Base-by-base conservation (phyloP, 2,888 invertebrate genomes). In the Drosophila paucipuncta region DNA sequence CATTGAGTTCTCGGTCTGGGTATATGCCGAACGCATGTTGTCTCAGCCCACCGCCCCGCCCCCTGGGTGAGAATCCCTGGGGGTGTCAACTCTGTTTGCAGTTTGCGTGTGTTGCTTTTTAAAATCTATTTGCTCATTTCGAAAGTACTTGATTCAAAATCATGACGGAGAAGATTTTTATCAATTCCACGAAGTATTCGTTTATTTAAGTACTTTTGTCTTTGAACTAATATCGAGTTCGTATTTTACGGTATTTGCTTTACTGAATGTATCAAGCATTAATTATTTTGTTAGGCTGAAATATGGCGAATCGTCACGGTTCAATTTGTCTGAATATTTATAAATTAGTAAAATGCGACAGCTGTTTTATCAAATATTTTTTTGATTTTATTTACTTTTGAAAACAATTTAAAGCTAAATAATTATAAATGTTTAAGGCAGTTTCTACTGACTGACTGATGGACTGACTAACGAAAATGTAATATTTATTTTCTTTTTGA, bases 91-190 rank as follows among this genome's bases (percentile, higher is more conserved):
- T 41, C 25, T 61, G 73, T 73, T 60, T 63, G 59, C 39, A 30
- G 25, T 25, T 61, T 55, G 62, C 69, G 71, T 73, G 54, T 71
- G 16, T 43, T 57, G 43, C 37, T 43, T 53, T 77, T 65, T n/a
- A 28, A 73, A 68, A 74, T 70, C 60, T 73, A 54, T 85, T 81
- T 82, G 52, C 58, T 58, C 58, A 67, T 77, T 77, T 83, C 50
- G 53, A 76, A 55, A 62, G 76, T 70, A 53, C 53, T 78, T 73
- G 59, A 69, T 83, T 80, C 63, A 62, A 75, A 68, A 37, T 22
- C 54, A 67, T 61, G 57, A 31, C 25, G 18, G n/a, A 35, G 47
- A 41, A 37, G 68, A 63, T 57, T 68, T 67, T 59, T 54, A 55
- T 57, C 54, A 78, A 78, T 69, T 60, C 35, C 62, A 41, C 39